phyloP scores from a whole-genome alignment of 2,888 invertebrate species.

The Chrysolina oricalcia region DNA sequence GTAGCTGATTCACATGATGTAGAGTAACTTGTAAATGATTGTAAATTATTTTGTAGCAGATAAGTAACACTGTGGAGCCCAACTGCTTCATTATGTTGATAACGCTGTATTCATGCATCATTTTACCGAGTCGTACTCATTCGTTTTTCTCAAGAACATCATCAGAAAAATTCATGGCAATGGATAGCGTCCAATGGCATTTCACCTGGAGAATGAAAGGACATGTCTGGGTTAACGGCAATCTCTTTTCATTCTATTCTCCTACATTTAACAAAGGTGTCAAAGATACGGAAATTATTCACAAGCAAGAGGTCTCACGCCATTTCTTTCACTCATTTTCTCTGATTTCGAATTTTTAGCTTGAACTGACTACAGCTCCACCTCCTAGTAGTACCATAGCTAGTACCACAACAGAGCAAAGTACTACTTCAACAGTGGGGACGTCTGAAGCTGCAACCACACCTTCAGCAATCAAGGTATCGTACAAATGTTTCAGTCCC shows the following conservation, averaged over 20 bases:
- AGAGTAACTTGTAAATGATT: neutral
- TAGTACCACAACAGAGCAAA: constrained; percentile 41
- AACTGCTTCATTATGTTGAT: neutral
- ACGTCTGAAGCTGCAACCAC: neutral
- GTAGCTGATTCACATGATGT: neutral
- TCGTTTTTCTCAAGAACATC: too few relatives aligned
- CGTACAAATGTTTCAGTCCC: too few relatives aligned
- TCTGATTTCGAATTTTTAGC: constrained; percentile 8
- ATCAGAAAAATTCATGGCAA: neutral
- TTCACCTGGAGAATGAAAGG: neutral
- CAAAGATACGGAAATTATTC: neutral
- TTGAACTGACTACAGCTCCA: constrained; percentile 16
- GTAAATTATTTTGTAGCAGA: neutral
- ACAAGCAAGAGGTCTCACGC: neutral
- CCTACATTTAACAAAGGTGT: neutral
- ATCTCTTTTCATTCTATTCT: neutral
- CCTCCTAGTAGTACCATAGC: constrained; percentile 17
- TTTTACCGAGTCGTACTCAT: too few relatives aligned
- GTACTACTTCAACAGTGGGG: constrained; percentile 9
- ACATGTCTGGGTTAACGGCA: neutral
- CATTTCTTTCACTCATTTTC: neutral
- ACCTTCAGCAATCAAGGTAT: neutral
- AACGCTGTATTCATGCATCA: neutral
- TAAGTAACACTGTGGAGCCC: neutral
- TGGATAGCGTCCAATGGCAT: constrained; percentile 14